Percentiles rank a stretch among this genome's conserved stretches.
phyloP scores from a whole-genome alignment of 2,113 vertebrate genomes.

The Aplodontia rufa region DNA sequence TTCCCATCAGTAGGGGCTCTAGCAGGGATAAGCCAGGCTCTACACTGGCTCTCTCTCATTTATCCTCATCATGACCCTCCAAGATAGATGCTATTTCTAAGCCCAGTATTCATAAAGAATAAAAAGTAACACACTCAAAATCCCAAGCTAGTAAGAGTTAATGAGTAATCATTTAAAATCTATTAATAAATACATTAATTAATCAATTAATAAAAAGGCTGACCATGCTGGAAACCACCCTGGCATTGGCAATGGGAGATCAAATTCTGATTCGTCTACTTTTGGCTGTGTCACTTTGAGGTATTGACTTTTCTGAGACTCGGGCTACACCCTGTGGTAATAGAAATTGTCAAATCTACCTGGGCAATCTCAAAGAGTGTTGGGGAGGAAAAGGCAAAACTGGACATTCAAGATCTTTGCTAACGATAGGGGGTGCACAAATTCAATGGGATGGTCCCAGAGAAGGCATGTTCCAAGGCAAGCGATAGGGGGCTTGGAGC shows the following conservation, averaged over 20 bases:
- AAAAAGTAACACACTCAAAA: background rate
- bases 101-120: background rate
- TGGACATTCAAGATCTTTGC: background rate
- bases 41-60: background rate
- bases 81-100: background rate
- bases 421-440: background rate
- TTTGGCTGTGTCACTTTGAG: background rate
- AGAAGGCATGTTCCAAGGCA: background rate
- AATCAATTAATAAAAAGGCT: background rate
- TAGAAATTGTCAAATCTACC: background rate
- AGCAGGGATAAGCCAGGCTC: background rate
- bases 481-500: background rate
- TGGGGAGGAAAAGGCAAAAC: background rate
- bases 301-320: background rate
- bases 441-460: background rate
- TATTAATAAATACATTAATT: background rate
- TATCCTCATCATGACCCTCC: background rate
- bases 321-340: background rate
- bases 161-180: background rate
- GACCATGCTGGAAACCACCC: background rate
- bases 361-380: background rate
- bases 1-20: background rate
- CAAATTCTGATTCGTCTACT: background rate
- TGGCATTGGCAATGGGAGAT: background rate
- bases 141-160: background rate